Base-by-base conservation (phyloP, 2,113 vertebrate species). In the Macquaria ambigua region DNA sequence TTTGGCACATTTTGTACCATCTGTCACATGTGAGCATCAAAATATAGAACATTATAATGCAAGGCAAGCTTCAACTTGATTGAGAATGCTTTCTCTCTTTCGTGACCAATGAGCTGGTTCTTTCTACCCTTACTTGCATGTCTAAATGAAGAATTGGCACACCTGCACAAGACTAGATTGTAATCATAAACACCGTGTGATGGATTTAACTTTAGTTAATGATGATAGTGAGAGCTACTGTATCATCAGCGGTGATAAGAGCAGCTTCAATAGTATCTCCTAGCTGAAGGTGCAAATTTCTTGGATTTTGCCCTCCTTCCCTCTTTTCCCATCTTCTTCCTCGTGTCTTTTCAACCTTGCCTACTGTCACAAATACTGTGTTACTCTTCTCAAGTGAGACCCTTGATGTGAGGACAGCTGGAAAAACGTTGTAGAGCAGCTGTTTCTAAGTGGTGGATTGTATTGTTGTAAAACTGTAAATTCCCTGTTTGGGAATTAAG, bases 21-120 rank as follows among this genome's bases (percentile, higher is more conserved):
- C 79, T 90, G 81, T 88, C 89, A 85, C 58, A 82, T 21, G 71
- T 58, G 59, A 72, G 77, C 83, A 67, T 91, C 79, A 80, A 76
- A 78, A 84, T 69, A 55, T 18, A 74, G 68, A 63, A 64, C 53
- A 72, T 59, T 41, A 76, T 46, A 74, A 34, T 69, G 74, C 77
- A 55, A 79, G 82, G 53, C 58, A 79, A 59, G 73, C 73, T 68
- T 76, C 73, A 74, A 37, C 53, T 67, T 87, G 80, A 84, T 70
- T 67, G 68, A 90, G 52, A 72, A 77, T 11, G 63, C 66, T 58
- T 63, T 67, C 31, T 76, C 71, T 61, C 23, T 25, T 52, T 79
- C 79, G 64, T 84, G 73, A 90, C 90, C 86, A 83, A 83, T 73
- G 79, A 74, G 73, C 69, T 71, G 8, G 2, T 83, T 82, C 58